Evolutionary conservation across 2,797 vertebrate species (phyloP), one percentile per base, ranked within the genome.

Genomic region (Pseudochaenichthys georgianus): DNA sequence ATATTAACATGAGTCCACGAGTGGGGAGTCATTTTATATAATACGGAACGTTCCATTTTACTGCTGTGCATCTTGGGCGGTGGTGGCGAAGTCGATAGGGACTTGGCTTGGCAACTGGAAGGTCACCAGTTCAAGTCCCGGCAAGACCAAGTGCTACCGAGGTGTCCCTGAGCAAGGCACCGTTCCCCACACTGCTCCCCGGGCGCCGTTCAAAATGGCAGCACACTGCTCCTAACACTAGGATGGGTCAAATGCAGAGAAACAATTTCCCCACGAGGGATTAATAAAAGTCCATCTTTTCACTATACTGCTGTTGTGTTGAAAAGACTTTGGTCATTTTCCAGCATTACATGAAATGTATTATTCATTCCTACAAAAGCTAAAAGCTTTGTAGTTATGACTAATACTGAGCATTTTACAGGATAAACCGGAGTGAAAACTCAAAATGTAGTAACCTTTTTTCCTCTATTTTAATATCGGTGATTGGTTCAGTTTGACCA

Each of bases 311-410:
- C 60, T 23, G 51, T 46, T 59, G 61, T 43, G 53, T 78, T 65
- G 42, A 70, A 74, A 55, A 42, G 70, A 47, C 45, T 70, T 52
- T 45, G 80, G 75, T 87, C 85, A 81, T 69, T 10, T 28, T 64
- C 1, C 7, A 58, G 61, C 16, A 31, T 41, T 60, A 59, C 59
- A 53, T n/a, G n/a, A 52, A 72, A 66, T 50, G 38, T 58, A 51
- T 66, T 13, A 63, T 80, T 63, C 54, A 73, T 78, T 77, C 62
- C 61, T 67, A 51, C 21, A 69, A 46, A 78, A 47, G 51, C 63
- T 72, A 63, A 76, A 78, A 85, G 67, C 62, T 68, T 57, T 78
- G 81, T 6, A 21, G 51, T 47, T 28, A 23, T 67, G 74, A 87
- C 70, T 80, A 81, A 86, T 77, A 46, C 34, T 62, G 52, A 17